Conservation (phyloP, 2,888 invertebrate genomes). For the Trissolcus brochymenae region DNA sequence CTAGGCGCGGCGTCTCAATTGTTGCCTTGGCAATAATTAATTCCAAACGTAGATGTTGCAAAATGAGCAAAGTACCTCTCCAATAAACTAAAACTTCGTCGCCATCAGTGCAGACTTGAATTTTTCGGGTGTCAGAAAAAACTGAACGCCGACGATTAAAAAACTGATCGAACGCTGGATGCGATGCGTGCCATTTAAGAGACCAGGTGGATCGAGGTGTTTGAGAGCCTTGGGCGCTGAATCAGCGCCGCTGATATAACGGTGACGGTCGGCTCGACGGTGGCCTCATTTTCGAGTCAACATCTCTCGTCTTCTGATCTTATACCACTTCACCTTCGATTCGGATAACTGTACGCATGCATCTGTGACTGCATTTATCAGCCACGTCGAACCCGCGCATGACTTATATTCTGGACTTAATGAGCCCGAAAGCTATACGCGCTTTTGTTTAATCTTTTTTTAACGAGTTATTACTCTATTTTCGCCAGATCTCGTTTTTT, state of each 20-base stretch:
- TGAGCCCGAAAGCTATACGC: conserved; percentile 14
- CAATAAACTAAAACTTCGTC: too few species aligned
- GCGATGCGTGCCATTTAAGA: neutral
- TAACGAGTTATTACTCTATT: neutral
- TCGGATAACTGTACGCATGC: conserved; percentile 3
- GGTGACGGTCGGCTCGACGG: conserved; percentile 70
- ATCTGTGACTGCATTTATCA: neutral
- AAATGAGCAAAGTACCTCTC: too few species aligned
- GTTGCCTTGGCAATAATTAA: conserved; percentile 10
- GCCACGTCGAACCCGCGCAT: conserved; percentile 27
- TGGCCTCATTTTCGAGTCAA: conserved; percentile 70
- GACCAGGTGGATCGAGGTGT: conserved; percentile 51
- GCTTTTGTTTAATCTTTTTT: neutral
- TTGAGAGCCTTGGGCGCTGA: conserved; percentile 67
- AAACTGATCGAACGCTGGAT: too few species aligned
- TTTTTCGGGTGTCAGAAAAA: too few species aligned
- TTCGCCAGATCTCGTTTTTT: too few species aligned
- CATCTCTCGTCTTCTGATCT: conserved; percentile 52
- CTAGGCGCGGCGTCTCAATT: conserved; percentile 10
- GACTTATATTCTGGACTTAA: conserved; percentile 36
- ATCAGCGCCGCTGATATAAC: conserved; percentile 66
- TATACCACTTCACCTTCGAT: conserved; percentile 44
- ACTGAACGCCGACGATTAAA: too few species aligned
- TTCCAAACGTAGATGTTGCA: neutral
- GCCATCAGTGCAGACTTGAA: too few species aligned